Evolutionary conservation across 2,888 invertebrate species (phyloP).

Genomic region (Thymelicus sylvestris): DNA sequence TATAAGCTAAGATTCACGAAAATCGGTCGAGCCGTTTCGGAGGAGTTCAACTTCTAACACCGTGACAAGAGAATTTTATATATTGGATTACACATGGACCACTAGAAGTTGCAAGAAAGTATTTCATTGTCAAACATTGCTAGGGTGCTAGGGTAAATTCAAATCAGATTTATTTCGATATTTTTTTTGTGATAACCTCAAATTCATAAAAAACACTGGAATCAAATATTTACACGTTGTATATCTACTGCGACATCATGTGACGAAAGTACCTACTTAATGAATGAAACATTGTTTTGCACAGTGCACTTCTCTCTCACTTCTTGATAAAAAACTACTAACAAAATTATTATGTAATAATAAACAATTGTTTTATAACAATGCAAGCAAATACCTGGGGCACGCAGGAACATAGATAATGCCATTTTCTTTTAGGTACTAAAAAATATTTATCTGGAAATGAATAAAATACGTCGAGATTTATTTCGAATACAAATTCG

Average conservation of each 20-base stretch:
- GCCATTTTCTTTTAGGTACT: conserved; percentile 57
- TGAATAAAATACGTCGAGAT: conserved; percentile 20
- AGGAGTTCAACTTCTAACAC: too few species aligned
- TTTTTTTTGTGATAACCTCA: neutral
- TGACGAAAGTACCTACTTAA: neutral
- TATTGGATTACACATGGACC: too few species aligned
- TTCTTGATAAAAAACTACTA: conserved; percentile 44
- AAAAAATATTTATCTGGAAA: conserved; percentile 12
- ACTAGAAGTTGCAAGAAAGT: too few species aligned
- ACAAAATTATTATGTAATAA: conserved; percentile 66
- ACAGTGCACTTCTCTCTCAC: neutral
- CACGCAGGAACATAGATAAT: conserved; percentile 73
- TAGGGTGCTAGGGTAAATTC: too few species aligned
- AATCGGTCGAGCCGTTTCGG: too few species aligned
- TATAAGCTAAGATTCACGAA: too few species aligned
- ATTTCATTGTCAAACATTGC: too few species aligned
- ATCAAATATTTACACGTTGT: neutral
- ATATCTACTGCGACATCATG: neutral
- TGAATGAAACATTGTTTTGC: neutral
- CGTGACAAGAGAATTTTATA: too few species aligned
- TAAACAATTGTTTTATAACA: conserved; percentile 37
- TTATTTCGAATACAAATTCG: conserved; percentile 36
- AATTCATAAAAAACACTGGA: neutral
- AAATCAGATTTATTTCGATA: too few species aligned
- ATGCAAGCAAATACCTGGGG: conserved; percentile 60